Conservation (phyloP, 2,888 invertebrate genomes). For the Chrysotoxum bicinctum region DNA sequence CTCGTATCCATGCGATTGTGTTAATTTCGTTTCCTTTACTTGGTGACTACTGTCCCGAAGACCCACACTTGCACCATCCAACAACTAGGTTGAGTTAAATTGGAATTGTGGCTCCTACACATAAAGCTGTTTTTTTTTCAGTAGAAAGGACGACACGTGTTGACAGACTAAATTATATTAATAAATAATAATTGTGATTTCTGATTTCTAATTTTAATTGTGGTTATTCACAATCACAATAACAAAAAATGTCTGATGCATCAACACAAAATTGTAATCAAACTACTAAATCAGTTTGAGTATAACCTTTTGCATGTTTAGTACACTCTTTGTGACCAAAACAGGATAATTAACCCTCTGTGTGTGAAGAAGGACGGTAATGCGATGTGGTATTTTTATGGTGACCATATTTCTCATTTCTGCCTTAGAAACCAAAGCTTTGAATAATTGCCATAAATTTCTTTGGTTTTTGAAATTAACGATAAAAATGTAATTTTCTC, state of each 20-base stretch:
- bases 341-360: slow-evolving; percentile 22
- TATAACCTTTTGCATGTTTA: slow-evolving; percentile 28
- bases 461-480: no score
- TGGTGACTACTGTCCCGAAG: not conserved
- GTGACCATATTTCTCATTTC: no score
- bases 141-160: not conserved
- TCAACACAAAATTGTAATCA: not conserved
- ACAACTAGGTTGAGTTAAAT: slow-evolving; percentile 9
- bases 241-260: slow-evolving; percentile 21
- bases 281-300: slow-evolving; percentile 13
- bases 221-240: slow-evolving; percentile 1
- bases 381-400: not conserved
- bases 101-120: not conserved
- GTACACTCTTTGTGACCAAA: slow-evolving; percentile 14
- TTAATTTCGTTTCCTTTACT: slow-evolving; percentile 14
- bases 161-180: not conserved
- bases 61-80: not conserved
- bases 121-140: not conserved
- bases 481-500: no score
- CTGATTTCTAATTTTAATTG: slow-evolving; percentile 9
- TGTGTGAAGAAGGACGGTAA: not conserved
- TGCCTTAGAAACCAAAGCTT: no score
- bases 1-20: slow-evolving; percentile 5
- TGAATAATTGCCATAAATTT: no score
- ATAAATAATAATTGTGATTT: slow-evolving; percentile 7